Evolutionary conservation across 2,113 vertebrate genomes (phyloP).

Genomic region (Cyanistes caeruleus): DNA sequence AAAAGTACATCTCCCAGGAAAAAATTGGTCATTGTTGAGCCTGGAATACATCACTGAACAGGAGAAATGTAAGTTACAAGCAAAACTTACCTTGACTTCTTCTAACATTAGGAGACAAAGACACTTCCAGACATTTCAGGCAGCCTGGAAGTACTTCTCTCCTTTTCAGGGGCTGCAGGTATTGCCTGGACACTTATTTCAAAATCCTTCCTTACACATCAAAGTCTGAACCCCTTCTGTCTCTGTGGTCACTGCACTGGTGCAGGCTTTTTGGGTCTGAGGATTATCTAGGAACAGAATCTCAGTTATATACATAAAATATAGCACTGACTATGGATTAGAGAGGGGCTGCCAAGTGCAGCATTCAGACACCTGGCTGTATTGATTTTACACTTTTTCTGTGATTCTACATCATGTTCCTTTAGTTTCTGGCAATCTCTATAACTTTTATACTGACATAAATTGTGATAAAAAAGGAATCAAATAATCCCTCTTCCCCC

Average conservation of each 20-base stretch:
- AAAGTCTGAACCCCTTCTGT: neutral
- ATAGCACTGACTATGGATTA: constrained; percentile 64
- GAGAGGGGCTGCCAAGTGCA: constrained; percentile 66
- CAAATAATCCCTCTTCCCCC: constrained; percentile 40
- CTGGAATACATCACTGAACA: neutral
- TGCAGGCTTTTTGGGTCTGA: constrained; percentile 21
- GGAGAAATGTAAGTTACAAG: neutral
- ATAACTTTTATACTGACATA: constrained; percentile 78
- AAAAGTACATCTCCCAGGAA: accelerated
- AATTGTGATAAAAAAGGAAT: constrained; percentile 76
- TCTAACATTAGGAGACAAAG: neutral
- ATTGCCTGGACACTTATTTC: neutral
- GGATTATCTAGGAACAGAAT: constrained; percentile 28
- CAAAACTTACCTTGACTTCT: neutral
- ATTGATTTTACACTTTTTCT: constrained; percentile 79
- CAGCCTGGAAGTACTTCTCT: neutral
- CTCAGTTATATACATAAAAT: constrained; percentile 73
- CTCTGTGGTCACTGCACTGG: neutral
- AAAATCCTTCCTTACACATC: neutral
- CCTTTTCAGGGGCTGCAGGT: neutral
- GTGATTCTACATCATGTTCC: constrained; percentile 77
- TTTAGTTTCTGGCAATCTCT: constrained; percentile 78
- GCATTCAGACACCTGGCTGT: constrained; percentile 70
- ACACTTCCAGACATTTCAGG: neutral
- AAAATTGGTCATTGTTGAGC: neutral